phyloP scores from a whole-genome alignment of 2,113 vertebrate species.

The Acanthochromis polyacanthus region DNA sequence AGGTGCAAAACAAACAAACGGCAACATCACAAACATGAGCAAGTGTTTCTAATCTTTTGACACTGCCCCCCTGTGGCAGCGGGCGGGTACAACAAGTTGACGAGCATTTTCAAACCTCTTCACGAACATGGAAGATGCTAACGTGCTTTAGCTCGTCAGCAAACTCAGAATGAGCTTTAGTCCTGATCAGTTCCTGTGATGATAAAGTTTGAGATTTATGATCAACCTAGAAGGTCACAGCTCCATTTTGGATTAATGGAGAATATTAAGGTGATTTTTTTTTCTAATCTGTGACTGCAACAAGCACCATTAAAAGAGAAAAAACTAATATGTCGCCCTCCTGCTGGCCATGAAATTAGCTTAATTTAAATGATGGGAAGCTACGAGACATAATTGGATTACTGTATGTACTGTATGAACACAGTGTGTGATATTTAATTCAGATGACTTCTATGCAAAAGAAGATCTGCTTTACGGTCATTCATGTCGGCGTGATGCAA shows the following conservation, averaged over 20 bases:
- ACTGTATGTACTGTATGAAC: neutral
- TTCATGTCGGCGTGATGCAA: neutral
- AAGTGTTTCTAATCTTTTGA: no score
- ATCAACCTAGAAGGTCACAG: neutral
- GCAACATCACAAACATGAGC: no score
- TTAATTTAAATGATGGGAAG: conserved; percentile 30
- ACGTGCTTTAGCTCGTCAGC: no score
- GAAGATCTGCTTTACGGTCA: neutral
- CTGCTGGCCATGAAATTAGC: conserved; percentile 27
- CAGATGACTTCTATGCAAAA: neutral
- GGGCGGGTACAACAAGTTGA: no score
- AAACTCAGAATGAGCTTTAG: no score
- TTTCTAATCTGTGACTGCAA: no score
- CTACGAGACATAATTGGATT: conserved; percentile 10
- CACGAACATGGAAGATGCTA: no score
- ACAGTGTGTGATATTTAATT: neutral
- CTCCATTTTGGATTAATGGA: neutral
- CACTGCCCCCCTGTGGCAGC: no score
- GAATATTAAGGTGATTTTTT: neutral
- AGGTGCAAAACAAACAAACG: no score
- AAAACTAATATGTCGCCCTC: neutral
- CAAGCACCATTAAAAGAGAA: neutral
- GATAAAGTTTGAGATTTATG: no score
- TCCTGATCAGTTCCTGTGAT: no score
- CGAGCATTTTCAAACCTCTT: no score